phyloP scores from a whole-genome alignment of 2,113 vertebrate species.

The Ceuthmochares aereus region DNA sequence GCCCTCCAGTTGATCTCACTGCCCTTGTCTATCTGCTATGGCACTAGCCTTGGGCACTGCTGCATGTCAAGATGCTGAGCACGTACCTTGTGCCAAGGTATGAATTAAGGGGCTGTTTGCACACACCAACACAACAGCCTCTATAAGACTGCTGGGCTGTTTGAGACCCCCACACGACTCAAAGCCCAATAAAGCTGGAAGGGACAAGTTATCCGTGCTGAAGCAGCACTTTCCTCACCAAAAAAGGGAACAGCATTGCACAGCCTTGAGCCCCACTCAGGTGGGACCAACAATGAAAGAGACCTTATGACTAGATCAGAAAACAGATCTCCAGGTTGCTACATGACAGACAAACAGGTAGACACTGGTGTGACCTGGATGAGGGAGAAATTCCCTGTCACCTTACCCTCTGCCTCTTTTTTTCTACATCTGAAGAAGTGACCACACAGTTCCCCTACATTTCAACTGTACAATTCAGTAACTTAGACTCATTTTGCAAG shows the following conservation, averaged over 20 bases:
- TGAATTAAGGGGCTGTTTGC: not conserved
- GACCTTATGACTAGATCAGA: not conserved
- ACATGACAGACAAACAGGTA: not conserved
- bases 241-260: not conserved
- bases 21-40: not conserved
- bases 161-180: not conserved
- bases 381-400: not conserved
- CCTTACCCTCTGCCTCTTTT: not conserved
- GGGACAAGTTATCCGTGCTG: not conserved
- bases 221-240: not conserved
- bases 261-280: not conserved
- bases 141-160: not conserved
- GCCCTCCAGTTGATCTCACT: not conserved
- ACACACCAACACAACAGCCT: not conserved
- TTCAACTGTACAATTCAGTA: not conserved
- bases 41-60: not conserved
- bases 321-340: not conserved
- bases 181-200: not conserved
- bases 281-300: not conserved
- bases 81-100: not conserved
- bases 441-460: not conserved
- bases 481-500: not conserved
- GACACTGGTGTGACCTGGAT: rapidly evolving
- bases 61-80: not conserved
- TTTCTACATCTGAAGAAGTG: not conserved